Base-by-base conservation (phyloP, 2,797 vertebrate genomes). In the Sebastes goodei region DNA sequence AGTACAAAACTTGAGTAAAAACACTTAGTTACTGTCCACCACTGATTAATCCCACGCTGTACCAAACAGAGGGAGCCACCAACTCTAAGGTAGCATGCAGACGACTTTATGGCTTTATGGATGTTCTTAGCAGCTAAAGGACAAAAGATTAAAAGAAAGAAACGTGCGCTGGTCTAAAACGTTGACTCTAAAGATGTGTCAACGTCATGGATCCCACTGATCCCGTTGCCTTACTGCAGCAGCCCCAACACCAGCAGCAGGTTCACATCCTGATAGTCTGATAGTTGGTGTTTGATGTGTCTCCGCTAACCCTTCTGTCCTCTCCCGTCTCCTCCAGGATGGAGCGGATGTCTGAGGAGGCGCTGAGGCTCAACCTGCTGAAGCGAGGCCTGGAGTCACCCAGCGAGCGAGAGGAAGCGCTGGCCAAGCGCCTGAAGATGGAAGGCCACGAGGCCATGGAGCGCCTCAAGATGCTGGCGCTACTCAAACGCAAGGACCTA, bases 381-480 rank as follows among this genome's bases (percentile, higher is more conserved):
- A 99, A 99, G 80, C 94, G 97, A 62, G 96, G 97, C 64, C 89
- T 99, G 93, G 97, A 99, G 82, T 95, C 95, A 7, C 86, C 92
- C 3, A 96, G 96, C 0, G 97, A 97, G 57, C 95, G 97, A 57
- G 98, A 98, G 15, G 97, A 99, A 55, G 96, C 97, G 1, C 92
- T 99, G 90, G 97, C 97, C 64, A 99, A 99, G 86, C 93, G 97
- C 17, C 92, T 99, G 35, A 99, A 99, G 79, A 97, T 99, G 97
- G 98, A 99, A 63, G 98, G 98, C 0, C 98, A 99, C 6, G 97
- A 99, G 91, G 98, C 98, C 67, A 99, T 99, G 98, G 98, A 99
- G 90, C 96, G 97, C 78, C 96, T 99, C 8, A 99, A 99, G 95
- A 99, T 99, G 98, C 90, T 99, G 92, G 98, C 97, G 0, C 87